A percentile compares a stretch with the other conserved stretches of the same genome.
Evolutionary conservation across 2,797 vertebrate genomes (phyloP).

Genomic region (Girardinus metallicus): DNA sequence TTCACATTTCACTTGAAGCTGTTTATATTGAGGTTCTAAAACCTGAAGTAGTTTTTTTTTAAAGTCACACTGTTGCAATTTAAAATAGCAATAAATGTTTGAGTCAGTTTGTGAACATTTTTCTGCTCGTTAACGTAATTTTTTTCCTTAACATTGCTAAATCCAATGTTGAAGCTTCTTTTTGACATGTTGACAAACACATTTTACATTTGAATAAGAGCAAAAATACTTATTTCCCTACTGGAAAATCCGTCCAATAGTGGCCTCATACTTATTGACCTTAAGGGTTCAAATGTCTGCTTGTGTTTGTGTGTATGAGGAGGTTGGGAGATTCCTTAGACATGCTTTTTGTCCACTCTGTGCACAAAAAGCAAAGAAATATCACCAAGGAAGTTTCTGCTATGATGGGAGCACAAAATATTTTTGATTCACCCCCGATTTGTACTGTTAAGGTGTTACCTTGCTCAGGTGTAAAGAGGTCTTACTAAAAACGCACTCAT

Average conservation of each 20-base stretch:
- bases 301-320: background rate
- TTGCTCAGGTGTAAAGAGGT: background rate
- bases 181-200: background rate
- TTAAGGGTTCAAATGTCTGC: background rate
- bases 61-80: background rate
- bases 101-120: background rate
- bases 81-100: background rate
- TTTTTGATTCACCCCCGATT: background rate
- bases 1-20: background rate
- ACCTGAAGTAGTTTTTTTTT: background rate
- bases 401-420: background rate
- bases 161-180: background rate
- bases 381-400: background rate
- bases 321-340: too few relatives aligned
- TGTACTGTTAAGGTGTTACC: background rate
- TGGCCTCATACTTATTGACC: background rate
- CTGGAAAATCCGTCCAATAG: background rate
- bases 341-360: background rate
- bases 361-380: background rate
- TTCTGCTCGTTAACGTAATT: background rate
- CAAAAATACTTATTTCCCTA: background rate
- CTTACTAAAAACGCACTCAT: background rate
- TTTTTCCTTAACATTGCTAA: background rate
- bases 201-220: background rate
- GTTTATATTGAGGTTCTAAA: background rate